Evolutionary conservation across 2,113 vertebrate species (phyloP), one percentile per base, ranked within the genome.

Genomic region (Pseudopodoces humilis): DNA sequence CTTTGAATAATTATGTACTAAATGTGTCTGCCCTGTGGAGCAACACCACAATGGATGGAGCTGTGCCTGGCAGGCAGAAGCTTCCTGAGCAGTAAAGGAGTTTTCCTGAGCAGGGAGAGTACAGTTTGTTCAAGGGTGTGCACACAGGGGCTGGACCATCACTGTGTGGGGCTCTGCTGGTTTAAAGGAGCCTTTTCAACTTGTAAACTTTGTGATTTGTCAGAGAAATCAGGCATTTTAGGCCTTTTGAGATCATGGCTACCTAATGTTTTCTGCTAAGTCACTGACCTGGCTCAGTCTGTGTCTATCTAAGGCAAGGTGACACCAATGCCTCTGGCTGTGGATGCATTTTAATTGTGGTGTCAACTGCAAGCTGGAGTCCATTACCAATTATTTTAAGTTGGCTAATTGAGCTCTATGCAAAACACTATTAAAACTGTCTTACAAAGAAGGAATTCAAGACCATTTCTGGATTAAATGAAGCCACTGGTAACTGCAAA

Each of bases 141-240:
- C 7, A 3, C 5, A 2, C 5, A 7, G 11, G 13, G 64, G 22
- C 18, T 15, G 35, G 31, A 15, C 7, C 23, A 39, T 7, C 11
- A 0, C 7, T 30, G 5, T 0, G 0, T 20, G 33, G 1, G 13
- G 43, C 4, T 72, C 16, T 55, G 31, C 14, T 65, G 49, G 7
- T 19, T 33, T 58, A 14, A 62, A 56, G 9, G 24, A 21, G 5
- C 1, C 6, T 50, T 74, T 64, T 74, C 7, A 22, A 14, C 6
- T 35, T 70, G 7, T 16, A 5, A 27, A 12, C 37, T 43, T 33
- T 15, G 25, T 35, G 50, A 22, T 74, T 55, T 81, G 20, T 31
- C 10, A 3, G 1, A n/a, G n/a, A 30, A 10, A 7, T 50, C 20
- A 28, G 31, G 22, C 63, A 8, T 20, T 44, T 77, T 24, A 33